A percentile compares a stretch with the other conserved stretches of the same genome.
Evolutionary conservation across 2,888 invertebrate genomes (phyloP).

Genomic region (Hypercompe scribonia): DNA sequence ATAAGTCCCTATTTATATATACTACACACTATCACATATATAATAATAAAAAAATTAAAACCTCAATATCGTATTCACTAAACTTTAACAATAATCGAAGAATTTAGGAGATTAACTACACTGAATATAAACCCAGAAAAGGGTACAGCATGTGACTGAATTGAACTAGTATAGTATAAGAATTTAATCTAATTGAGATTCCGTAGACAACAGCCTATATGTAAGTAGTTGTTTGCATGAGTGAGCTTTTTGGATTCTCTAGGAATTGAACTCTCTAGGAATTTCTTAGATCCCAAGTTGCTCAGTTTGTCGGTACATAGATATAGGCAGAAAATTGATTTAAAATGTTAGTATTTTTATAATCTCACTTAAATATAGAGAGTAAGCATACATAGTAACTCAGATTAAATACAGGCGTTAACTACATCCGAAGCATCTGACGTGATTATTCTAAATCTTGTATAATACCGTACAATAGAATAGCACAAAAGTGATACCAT

Average conservation of each 20-base stretch:
- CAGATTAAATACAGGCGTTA: neutral
- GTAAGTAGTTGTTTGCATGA: neutral
- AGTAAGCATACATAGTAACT: neutral
- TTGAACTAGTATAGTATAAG: neutral
- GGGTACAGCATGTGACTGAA: neutral
- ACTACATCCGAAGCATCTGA: neutral
- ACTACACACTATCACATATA: too few relatives aligned
- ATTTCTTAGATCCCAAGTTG: neutral
- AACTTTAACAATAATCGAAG: neutral
- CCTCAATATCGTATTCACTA: too few relatives aligned
- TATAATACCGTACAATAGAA: slow-evolving; percentile 4
- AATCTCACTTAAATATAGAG: neutral
- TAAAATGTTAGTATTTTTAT: too few relatives aligned
- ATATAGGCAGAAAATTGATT: too few relatives aligned
- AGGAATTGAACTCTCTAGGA: neutral
- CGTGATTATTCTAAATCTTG: slow-evolving; percentile 6
- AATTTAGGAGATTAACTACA: neutral
- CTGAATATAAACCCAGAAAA: neutral
- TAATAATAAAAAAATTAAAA: too few relatives aligned
- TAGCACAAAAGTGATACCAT: slow-evolving; percentile 38
- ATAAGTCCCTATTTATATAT: too few relatives aligned
- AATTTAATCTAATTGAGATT: neutral
- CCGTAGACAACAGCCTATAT: neutral
- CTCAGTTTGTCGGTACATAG: neutral
- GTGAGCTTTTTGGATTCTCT: neutral